These are phyloP conservation scores for Ranitomeya imitator DNA, from an alignment of 2,113 vertebrate species.

Conservation along the genomic window DNA sequence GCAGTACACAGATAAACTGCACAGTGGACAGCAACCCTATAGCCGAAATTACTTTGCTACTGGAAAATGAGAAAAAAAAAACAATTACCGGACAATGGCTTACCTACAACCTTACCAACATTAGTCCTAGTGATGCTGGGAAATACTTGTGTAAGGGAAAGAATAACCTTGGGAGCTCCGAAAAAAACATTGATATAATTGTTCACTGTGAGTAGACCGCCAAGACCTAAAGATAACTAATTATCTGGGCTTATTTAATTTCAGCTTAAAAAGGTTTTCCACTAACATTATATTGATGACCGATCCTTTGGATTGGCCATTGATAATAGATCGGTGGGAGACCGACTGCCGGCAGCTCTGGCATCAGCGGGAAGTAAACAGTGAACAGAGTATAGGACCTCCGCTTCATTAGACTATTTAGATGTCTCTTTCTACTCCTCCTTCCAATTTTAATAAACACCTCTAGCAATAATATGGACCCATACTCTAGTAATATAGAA, in stretches of 20 bases:
- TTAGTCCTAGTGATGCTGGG: not conserved
- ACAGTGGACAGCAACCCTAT: constrained; percentile 5
- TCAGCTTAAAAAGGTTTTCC: too few relatives aligned
- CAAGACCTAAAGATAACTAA: not conserved
- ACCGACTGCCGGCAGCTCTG: too few relatives aligned
- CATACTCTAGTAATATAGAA: too few relatives aligned
- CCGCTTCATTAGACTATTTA: not conserved
- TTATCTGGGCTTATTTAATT: too few relatives aligned
- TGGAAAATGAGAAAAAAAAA: not conserved
- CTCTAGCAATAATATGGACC: too few relatives aligned
- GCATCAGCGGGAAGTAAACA: too few relatives aligned
- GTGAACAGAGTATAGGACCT: too few relatives aligned
- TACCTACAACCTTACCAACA: not conserved
- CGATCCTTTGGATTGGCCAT: too few relatives aligned
- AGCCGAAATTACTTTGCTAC: not conserved
- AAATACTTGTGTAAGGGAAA: not conserved
- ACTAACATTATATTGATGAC: too few relatives aligned
- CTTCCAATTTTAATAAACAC: not conserved
- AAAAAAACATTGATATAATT: not conserved
- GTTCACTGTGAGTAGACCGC: constrained; percentile 11
- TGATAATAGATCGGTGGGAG: too few relatives aligned
- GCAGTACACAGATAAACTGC: not conserved
- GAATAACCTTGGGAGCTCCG: not conserved
- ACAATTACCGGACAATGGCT: not conserved
- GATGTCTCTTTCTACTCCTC: not conserved